phyloP scores from a whole-genome alignment of 2,888 invertebrate genomes.

The Prosopocoilus inquinatus region DNA sequence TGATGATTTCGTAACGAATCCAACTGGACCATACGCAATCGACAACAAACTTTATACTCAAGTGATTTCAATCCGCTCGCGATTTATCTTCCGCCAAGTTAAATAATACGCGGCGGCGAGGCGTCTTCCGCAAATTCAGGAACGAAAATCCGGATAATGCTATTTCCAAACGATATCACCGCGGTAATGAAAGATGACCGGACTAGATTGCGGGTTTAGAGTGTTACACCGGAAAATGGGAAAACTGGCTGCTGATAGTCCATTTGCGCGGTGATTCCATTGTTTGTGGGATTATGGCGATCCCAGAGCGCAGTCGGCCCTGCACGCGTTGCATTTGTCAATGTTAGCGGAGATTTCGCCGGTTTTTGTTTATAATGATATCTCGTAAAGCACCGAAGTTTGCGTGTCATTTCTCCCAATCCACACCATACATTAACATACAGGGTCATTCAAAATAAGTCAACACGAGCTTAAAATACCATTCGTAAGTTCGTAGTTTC shows the following conservation, averaged over 20 bases:
- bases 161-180: constrained; percentile 19
- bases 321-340: constrained; percentile 36
- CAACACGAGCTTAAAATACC: too few relatives aligned
- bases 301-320: constrained; percentile 33
- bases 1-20: too few relatives aligned
- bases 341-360: constrained; percentile 17
- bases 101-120: too few relatives aligned
- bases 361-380: constrained; percentile 12
- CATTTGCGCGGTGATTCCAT: constrained; percentile 44
- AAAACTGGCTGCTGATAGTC: constrained; percentile 42
- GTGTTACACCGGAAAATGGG: constrained; percentile 40
- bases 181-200: constrained; percentile 43
- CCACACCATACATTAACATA: too few relatives aligned
- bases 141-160: constrained; percentile 16
- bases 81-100: too few relatives aligned
- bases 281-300: constrained; percentile 43
- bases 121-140: neutral
- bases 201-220: constrained; percentile 44
- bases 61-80: too few relatives aligned
- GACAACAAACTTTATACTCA: too few relatives aligned
- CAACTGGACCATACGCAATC: too few relatives aligned
- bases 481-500: too few relatives aligned
- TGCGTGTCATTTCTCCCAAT: neutral
- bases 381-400: neutral
- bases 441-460: too few relatives aligned